These are phyloP conservation scores for human DNA, from an alignment of 2,113 vertebrate species.

Conservation along the genomic window DNA sequence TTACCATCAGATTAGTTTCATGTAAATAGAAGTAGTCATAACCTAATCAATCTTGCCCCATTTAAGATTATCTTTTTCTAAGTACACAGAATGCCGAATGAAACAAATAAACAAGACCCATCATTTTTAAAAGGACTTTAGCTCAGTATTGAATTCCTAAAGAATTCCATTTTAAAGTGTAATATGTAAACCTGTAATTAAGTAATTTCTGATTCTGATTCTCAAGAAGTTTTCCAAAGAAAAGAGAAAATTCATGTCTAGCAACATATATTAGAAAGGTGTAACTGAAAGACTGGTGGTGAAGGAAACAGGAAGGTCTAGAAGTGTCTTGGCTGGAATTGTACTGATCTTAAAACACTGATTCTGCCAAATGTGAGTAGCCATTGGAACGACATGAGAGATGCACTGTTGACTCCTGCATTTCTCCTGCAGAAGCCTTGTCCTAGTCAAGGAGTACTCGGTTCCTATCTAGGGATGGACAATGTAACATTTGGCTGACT, in stretches of 20 bases:
- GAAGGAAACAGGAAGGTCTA: fast-evolving
- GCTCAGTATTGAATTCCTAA: background rate
- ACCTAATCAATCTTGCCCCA: background rate
- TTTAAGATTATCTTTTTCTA: background rate
- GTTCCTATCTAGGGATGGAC: background rate
- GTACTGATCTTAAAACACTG: background rate
- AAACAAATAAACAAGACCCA: background rate
- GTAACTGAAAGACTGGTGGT: too few relatives aligned
- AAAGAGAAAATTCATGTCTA: background rate
- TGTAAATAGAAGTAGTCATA: background rate
- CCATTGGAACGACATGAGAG: fast-evolving
- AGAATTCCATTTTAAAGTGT: background rate
- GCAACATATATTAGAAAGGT: background rate
- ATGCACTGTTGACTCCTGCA: fast-evolving
- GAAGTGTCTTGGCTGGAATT: fast-evolving
- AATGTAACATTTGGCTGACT: fast-evolving
- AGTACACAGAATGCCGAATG: background rate
- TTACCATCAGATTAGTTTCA: background rate
- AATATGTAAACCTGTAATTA: background rate
- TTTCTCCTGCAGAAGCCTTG: background rate
- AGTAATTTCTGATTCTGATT: background rate
- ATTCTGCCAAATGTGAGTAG: fast-evolving
- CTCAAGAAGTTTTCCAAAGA: background rate
- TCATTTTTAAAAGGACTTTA: background rate
- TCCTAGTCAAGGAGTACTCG: background rate